Conservation (phyloP, 2,797 vertebrate species). For the Ambastaia sidthimunki region DNA sequence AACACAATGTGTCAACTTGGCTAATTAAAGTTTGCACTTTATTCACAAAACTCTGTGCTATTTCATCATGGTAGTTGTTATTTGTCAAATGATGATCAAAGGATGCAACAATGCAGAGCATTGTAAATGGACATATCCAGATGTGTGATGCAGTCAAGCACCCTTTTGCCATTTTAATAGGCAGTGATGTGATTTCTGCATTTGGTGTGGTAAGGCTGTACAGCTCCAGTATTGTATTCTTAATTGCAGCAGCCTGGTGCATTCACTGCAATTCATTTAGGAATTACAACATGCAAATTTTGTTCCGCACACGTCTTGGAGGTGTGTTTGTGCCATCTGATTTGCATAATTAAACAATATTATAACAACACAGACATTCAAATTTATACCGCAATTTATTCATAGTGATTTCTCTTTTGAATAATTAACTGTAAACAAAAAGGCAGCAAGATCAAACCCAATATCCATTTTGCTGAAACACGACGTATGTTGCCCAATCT, state of each 20-base stretch:
- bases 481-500: neutral
- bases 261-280: neutral
- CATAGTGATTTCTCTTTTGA: neutral
- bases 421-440: slow-evolving; percentile 19
- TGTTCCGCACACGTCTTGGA: neutral
- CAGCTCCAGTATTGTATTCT: neutral
- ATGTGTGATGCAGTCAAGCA: neutral
- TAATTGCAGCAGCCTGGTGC: neutral
- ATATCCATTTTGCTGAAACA: slow-evolving; percentile 16
- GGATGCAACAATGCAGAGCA: neutral
- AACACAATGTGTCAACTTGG: neutral
- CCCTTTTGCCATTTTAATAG: neutral
- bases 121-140: neutral
- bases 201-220: neutral
- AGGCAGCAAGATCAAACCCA: slow-evolving; percentile 9
- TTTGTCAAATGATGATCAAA: neutral
- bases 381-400: neutral
- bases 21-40: neutral
- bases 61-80: neutral
- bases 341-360: slow-evolving; percentile 15
- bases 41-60: neutral
- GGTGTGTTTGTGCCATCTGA: neutral
- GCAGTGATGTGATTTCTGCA: neutral
- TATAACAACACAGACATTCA: neutral
- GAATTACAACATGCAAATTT: slow-evolving; percentile 12